Conservation (phyloP, 2,113 vertebrate genomes). For the Poeciliopsis turrubarensis region DNA sequence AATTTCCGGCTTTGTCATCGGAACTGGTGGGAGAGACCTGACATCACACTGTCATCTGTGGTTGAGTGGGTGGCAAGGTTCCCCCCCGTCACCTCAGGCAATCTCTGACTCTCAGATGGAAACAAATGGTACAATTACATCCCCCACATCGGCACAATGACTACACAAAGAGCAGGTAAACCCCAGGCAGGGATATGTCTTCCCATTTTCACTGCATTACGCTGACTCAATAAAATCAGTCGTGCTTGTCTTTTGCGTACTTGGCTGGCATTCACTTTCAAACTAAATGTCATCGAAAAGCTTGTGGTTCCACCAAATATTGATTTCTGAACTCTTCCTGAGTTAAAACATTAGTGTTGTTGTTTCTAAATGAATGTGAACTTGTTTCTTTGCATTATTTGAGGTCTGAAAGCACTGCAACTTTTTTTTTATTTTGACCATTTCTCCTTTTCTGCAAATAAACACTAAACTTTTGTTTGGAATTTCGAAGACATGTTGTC, state of each 20-base stretch:
- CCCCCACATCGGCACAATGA: constrained; percentile 23
- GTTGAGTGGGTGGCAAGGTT: constrained; percentile 26
- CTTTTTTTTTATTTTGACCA: too few relatives aligned
- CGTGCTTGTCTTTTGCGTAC: constrained; percentile 8
- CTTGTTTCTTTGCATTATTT: too few relatives aligned
- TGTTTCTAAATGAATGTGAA: too few relatives aligned
- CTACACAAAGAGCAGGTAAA: constrained; percentile 20
- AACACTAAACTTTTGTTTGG: too few relatives aligned
- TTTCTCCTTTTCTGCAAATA: too few relatives aligned
- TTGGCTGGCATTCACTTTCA: background rate
- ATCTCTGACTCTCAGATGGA: constrained; percentile 37
- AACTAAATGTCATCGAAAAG: background rate
- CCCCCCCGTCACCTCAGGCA: constrained; percentile 44
- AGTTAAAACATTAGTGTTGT: too few relatives aligned
- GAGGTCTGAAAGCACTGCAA: too few relatives aligned
- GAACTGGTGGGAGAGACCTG: constrained; percentile 20
- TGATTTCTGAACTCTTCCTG: too few relatives aligned
- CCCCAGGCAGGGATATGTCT: background rate
- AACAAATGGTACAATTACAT: constrained; percentile 47
- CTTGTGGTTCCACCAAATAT: too few relatives aligned
- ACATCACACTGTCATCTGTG: constrained; percentile 33
- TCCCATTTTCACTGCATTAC: constrained; percentile 2
- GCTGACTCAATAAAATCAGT: constrained; percentile 43
- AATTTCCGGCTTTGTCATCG: constrained; percentile 22
- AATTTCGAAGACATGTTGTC: too few relatives aligned